Evolutionary conservation across 2,113 vertebrate species (phyloP), one percentile per base, ranked within the genome.

Genomic region (Perca flavescens): DNA sequence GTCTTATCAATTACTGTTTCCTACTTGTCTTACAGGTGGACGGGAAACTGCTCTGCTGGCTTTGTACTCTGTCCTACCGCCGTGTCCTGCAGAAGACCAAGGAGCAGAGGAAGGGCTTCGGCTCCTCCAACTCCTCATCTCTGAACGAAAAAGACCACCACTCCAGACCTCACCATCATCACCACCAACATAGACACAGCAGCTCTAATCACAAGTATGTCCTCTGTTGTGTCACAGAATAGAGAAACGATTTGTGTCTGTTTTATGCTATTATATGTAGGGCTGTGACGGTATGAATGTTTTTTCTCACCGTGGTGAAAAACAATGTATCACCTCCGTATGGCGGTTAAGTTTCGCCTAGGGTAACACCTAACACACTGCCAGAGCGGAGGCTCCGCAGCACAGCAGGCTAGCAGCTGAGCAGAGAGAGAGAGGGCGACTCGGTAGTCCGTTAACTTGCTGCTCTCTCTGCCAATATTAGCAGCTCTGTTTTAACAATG

Each of bases 71-170:
- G 80, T 99, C 98, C 21, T 99, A 99, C 90, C 97, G 98, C 62
- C 96, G 98, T 40, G 98, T 99, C 79, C 96, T 99, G 71, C 98
- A 99, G 93, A 99, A 99, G 95, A 99, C 98, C 50, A 99, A 99
- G 94, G 98, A 99, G 80, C 98, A 99, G 85, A 95, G 98, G 87
- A 99, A 98, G 92, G 97, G 96, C 89, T 95, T 99, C 10, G 97
- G 97, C 68, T 97, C 97, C 47, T 96, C 98, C 62, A 98, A 98
- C 89, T 97, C 97, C 6, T 97, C 98, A 12, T 97, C 97, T 61
- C 95, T 99, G 77, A 95, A 96, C 3, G 97, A 99, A 88, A 99
- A 99, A 95, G 98, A 99, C 91, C 97, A 97, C 94, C 96, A 97
- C 92, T 95, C 97, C 65, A 97, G 97, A 94, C 96, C 97, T 61